Base-by-base conservation (phyloP, 2,888 invertebrate genomes). In the Palloptera scutellata region DNA sequence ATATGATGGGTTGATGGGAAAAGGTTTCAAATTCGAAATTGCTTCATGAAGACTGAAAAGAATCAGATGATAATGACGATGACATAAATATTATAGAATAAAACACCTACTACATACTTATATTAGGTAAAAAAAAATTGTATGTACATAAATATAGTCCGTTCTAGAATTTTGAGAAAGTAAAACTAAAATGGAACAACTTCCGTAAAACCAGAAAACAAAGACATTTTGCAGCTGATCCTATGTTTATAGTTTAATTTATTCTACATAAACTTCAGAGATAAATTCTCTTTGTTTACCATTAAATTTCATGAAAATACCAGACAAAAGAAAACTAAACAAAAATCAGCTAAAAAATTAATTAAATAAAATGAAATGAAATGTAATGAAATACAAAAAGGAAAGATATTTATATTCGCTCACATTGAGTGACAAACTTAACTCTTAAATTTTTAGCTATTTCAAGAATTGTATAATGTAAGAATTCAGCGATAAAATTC, bases 361-460 rank as follows among this genome's bases (percentile, higher is more conserved):
- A 17, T 19, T 5, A 53, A 53, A 17, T 53, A 4, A 53, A 17
- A 53, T 30, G 6, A 30, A 30, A 30, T 30, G 6, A 67, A 54
- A 52, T 66, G 69, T 61, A 71, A 61, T 30, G 19, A 30, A 66
- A 13, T 40, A 10, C 13, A 48, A 61, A 61, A 45, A 61, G 13
- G 41, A 58, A 63, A 51, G 54, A 43, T 55, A 64, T 51, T 20
- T 69, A 53, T 73, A 74, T 76, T 75, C 78, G 68, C 78, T 78
- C 78, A 77, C 77, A 78, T 76, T 78, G 78, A 78, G 77, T 73
- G 77, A 73, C 72, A 67, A 70, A 61, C 17, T 40, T 30, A 57
- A 30, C 3, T 48, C 13, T n/a, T 48, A 15, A 48, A 48, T n/a
- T 30, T 30, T 30, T 30, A 30, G 30, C 30, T 30, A 30, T 30